Evolutionary conservation across 2,888 invertebrate species (phyloP).

Genomic region (Bellardia bayeri): DNA sequence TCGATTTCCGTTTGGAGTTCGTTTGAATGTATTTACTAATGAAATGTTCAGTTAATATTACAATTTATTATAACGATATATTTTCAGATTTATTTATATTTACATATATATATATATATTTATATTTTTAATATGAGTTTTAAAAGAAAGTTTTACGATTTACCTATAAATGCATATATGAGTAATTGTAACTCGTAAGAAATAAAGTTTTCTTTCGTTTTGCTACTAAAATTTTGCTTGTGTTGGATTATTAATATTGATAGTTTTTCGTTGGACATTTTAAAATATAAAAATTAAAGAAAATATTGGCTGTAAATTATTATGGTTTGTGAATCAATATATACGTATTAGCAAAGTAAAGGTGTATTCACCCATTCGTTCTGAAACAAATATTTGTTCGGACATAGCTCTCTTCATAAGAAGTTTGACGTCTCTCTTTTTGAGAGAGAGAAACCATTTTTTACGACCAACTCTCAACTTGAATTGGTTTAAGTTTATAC

Average conservation of each 20-base stretch:
- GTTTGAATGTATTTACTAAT: conserved; percentile 19
- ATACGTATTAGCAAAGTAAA: no score
- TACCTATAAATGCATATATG: not conserved
- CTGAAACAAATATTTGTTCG: no score
- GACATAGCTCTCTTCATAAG: no score
- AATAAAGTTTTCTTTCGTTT: conserved; percentile 65
- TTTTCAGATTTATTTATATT: conserved; percentile 60
- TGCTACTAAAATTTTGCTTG: not conserved
- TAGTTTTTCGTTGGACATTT: no score
- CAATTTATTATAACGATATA: conserved; percentile 41
- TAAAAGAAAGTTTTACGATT: conserved; percentile 10
- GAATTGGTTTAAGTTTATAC: no score
- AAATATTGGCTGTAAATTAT: no score
- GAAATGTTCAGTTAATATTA: conserved; percentile 13
- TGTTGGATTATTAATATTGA: not conserved
- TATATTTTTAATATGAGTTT: conserved; percentile 34
- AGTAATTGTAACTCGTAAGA: conserved; percentile 58
- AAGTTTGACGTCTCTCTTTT: no score
- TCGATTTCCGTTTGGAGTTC: conserved; percentile 20
- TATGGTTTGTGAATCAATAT: no score
- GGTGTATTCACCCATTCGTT: no score
- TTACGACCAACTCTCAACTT: no score
- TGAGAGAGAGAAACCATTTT: no score
- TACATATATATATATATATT: conserved; percentile 23
- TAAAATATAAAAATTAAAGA: no score